Conservation (phyloP, 64 coral and sea anemone species). For the Catalaphyllia jardinei region DNA sequence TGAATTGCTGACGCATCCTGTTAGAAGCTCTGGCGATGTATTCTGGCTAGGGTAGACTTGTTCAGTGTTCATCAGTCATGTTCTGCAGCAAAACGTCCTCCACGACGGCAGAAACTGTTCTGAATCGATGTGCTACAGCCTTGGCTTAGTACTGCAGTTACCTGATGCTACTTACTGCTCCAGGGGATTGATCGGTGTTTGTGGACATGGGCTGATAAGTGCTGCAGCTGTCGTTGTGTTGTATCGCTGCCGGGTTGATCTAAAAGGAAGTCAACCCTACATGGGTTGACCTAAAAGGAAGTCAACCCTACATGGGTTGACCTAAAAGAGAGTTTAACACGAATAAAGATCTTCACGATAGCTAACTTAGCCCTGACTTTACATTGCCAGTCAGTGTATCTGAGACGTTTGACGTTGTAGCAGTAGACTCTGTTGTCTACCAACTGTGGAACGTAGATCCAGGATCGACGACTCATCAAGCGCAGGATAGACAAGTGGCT, state of each 20-base stretch:
- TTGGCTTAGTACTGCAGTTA: neutral
- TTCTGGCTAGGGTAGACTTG: neutral
- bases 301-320: too few relatives aligned
- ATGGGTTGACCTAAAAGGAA: neutral
- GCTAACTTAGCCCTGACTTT: too few relatives aligned
- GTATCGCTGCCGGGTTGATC: neutral
- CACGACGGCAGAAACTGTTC: neutral
- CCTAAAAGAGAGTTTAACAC: neutral
- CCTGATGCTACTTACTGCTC: neutral
- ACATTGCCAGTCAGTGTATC: too few relatives aligned
- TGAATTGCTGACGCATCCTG: neutral
- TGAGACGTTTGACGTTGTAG: too few relatives aligned
- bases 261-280: too few relatives aligned
- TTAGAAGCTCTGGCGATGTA: slow-evolving; percentile 4
- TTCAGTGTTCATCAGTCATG: neutral
- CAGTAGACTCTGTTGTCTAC: too few relatives aligned
- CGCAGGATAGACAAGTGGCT: too few relatives aligned
- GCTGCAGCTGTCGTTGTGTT: neutral
- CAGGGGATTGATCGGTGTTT: neutral
- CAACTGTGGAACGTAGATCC: too few relatives aligned
- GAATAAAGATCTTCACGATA: too few relatives aligned
- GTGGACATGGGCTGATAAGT: neutral
- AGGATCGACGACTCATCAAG: too few relatives aligned
- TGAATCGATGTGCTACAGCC: neutral
- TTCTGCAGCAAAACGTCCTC: slow-evolving; percentile 1